Evolutionary conservation across 2,797 vertebrate genomes (phyloP), one percentile per base, ranked within the genome.

Genomic region (Pachyuromys duprasi): DNA sequence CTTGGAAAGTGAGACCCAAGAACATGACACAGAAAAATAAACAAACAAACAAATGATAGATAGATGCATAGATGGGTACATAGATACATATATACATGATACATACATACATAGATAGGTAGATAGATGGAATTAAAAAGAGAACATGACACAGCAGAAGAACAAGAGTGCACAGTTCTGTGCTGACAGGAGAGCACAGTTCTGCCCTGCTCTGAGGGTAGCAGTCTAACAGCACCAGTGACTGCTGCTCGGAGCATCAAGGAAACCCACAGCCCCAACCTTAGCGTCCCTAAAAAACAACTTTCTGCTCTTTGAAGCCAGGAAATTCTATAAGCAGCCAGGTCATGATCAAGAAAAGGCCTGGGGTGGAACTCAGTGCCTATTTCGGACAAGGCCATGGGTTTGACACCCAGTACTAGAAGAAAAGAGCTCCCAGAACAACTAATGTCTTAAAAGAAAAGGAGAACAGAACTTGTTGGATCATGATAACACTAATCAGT

Each of bases 271-370:
- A 17, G 4, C 8, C 90, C 8, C 55, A 36, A 20, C 63, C 24
- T 28, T 3, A 62, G 60, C 57, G 22, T 93, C 83, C 86, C 78
- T 93, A 75, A 65, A 89, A 95, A 90, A 83, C 49, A 83, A 92
- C 0, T 31, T 55, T 80, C 63, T 86, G 36, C 7, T 88, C 63
- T 95, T n/a, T 74, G 53, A 8, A 78, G 70, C 42, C 39, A 81
- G 75, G 82, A 92, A 74, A 80, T 90, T 92, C 70, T 55, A 72
- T 36, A 62, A 82, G 24, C 39, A 83, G 65, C 53, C 82, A 89
- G 90, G 26, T 84, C 79, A n/a, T 57, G 92, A 93, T 90, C 84
- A 79, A 96, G 96, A 36, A 39, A 74, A 74, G 39, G 20, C 36
- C 36, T 42, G 36, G 20, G 72, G 5, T 42, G 72, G 12, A 24